Evolutionary conservation across 2,113 vertebrate species (phyloP).

Genomic region (Platycercus adscitus): DNA sequence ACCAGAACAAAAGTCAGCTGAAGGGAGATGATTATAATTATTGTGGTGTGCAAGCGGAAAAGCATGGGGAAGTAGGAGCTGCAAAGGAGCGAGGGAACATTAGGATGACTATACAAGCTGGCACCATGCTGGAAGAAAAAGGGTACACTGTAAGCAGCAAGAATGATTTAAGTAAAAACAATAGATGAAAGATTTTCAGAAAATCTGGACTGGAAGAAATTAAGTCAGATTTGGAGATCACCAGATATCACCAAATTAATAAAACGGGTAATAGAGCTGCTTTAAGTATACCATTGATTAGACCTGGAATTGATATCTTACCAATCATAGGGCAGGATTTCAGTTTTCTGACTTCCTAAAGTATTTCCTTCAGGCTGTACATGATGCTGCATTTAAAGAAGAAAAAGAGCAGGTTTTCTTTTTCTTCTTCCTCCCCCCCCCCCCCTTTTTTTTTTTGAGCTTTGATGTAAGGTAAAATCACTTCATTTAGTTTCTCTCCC

Average conservation of each 20-base stretch:
- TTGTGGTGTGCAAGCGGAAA: background rate
- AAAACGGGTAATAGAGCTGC: background rate
- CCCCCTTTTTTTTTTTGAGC: background rate
- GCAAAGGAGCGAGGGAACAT: background rate
- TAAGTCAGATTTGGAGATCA: background rate
- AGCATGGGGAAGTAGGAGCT: background rate
- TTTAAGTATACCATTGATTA: background rate
- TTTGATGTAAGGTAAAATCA: constrained; percentile 11
- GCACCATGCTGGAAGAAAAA: background rate
- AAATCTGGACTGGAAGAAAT: background rate
- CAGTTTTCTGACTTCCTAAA: background rate
- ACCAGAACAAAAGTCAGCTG: background rate
- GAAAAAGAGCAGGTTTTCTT: background rate
- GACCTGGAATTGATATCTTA: background rate
- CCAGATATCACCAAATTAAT: background rate
- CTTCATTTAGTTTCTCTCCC: background rate
- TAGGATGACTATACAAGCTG: background rate
- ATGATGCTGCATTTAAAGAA: constrained; percentile 6
- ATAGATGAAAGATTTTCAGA: background rate
- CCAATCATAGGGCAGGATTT: background rate
- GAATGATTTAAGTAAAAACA: background rate
- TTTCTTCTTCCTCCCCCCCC: too few species aligned
- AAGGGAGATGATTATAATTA: background rate
- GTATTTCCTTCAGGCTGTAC: constrained; percentile 25
- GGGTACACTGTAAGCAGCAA: background rate